A percentile compares a stretch with the other conserved stretches of the same genome.
Evolutionary conservation across 2,113 vertebrate genomes (phyloP).

Genomic region (Cyprinodon tularosa): DNA sequence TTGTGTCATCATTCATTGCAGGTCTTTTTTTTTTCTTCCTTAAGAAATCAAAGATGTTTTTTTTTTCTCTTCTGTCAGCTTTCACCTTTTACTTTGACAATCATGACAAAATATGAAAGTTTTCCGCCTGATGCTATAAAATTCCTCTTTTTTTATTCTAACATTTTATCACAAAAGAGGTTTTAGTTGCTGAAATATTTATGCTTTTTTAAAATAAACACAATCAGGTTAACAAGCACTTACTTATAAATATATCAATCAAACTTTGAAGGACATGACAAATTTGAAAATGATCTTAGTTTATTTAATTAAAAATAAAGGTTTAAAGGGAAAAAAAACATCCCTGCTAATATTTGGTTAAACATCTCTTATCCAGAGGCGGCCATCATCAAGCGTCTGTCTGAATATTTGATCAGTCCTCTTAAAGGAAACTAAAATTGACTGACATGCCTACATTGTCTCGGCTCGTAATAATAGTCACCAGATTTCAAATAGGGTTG

Average conservation of each 20-base stretch:
- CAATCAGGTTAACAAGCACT: no score
- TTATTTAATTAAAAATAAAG: background rate
- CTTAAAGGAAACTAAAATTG: background rate
- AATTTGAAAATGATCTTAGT: background rate
- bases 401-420: background rate
- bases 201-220: background rate
- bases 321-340: background rate
- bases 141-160: background rate
- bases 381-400: background rate
- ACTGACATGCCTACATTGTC: background rate
- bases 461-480: no score
- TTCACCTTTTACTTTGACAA: constrained; percentile 14
- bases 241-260: background rate
- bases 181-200: background rate
- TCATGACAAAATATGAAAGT: constrained; percentile 23
- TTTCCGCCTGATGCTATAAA: constrained; percentile 2
- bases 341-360: background rate
- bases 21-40: constrained; percentile 15
- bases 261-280: background rate
- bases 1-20: constrained; percentile 17
- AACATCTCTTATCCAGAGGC: background rate
- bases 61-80: constrained; percentile 31
- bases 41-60: constrained; percentile 13
- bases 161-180: background rate
- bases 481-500: no score